Evolutionary conservation across 2,888 invertebrate species (phyloP), one percentile per base, ranked within the genome.

Genomic region (Cenopis cana): DNA sequence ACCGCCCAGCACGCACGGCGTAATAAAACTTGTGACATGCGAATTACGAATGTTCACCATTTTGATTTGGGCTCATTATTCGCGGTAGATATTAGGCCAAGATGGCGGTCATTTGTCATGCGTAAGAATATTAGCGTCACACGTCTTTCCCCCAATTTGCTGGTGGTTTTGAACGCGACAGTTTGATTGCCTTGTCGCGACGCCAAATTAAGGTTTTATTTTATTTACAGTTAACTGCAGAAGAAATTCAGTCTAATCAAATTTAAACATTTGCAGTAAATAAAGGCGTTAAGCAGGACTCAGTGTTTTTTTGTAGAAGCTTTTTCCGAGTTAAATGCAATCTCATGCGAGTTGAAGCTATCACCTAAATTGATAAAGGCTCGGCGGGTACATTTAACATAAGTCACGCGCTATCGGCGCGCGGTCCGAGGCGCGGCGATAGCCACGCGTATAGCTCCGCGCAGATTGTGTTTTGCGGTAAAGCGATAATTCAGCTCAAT

Each of bases 401-500:
- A 89, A 91, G 85, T 92, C 90, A 91, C 89, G 85, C 87, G 83
- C 86, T 91, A 92, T 91, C 92, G 85, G 79, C 76, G 64, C 54
- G 60, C 59, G 74, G 54, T 33, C 70, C 62, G 73, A 54, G 54
- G 14, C 56, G 41, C 57, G 55, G 38, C 36, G 60, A 38, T 66
- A 68, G 33, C 65, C 73, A 55, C 72, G 74, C 71, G 72, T 74
- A 73, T 73, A 66, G 69, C 66, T 73, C 76, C 79, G 80, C 79
- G 83, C 85, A 92, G 91, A 93, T 93, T 92, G 91, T 92, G 86
- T 93, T 93, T 85, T 93, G 93, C 92, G 93, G 93, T 93, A 93
- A 93, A 91, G 93, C 90, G 93, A 93, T 93, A 93, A 93, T 93
- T 91, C 89, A 90, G 89, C 87, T 88, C 93, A 93, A 93, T 93